Conservation (phyloP, 2,113 vertebrate species). For the Chelonoidis abingdonii region DNA sequence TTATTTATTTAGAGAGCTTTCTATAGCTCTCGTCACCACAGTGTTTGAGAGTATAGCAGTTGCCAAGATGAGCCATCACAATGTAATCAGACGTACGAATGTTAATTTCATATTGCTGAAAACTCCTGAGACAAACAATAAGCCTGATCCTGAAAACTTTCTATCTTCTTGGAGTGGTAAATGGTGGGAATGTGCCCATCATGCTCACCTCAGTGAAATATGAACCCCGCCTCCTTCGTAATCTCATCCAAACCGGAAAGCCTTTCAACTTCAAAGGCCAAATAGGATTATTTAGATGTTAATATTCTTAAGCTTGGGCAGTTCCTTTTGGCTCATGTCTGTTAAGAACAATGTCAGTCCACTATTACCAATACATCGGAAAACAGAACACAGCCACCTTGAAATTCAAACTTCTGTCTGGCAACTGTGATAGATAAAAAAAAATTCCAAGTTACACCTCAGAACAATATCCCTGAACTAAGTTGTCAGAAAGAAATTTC, state of each 20-base stretch:
- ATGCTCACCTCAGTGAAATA: not conserved
- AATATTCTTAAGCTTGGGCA: not conserved
- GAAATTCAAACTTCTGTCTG: not conserved
- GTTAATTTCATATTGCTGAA: not conserved
- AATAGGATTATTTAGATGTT: not conserved
- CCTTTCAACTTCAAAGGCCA: not conserved
- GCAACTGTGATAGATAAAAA: not conserved
- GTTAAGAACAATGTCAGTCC: not conserved
- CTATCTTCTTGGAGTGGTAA: not conserved
- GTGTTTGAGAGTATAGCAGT: not conserved
- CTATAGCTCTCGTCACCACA: not conserved
- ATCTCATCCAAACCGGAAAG: not conserved
- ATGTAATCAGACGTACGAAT: not conserved
- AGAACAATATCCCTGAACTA: not conserved
- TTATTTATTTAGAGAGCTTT: not conserved
- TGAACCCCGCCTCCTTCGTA: not conserved
- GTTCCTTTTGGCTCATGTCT: not conserved
- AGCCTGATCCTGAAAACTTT: fast-evolving
- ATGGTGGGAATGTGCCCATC: not conserved
- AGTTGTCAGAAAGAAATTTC: not conserved
- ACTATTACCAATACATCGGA: fast-evolving
- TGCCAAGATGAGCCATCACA: not conserved
- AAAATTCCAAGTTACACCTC: not conserved
- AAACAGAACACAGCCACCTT: not conserved
- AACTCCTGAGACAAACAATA: not conserved